Conservation (phyloP, 2,888 invertebrate species). For the Acrobasis repandana region DNA sequence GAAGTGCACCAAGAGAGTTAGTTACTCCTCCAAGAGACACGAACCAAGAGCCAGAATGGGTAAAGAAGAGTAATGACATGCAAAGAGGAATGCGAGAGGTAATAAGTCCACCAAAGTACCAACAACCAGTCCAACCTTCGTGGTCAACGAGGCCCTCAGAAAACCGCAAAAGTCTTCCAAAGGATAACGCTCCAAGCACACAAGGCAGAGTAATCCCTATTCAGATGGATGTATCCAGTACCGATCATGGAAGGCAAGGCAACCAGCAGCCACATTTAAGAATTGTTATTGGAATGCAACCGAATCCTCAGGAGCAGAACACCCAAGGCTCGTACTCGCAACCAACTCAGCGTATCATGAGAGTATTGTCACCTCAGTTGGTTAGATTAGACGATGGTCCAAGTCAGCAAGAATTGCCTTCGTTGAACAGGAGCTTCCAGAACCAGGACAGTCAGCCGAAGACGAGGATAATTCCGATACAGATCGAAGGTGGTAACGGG, state of each 20-base stretch:
- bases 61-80: slow-evolving; percentile 70
- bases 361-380: slow-evolving; percentile 77
- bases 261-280: slow-evolving; percentile 67
- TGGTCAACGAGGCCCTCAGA: slow-evolving; percentile 77
- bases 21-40: slow-evolving; percentile 68
- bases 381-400: slow-evolving; percentile 72
- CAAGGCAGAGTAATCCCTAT: slow-evolving; percentile 85
- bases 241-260: slow-evolving; percentile 56
- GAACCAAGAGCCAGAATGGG: slow-evolving; percentile 74
- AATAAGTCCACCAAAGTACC: slow-evolving; percentile 71
- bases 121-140: slow-evolving; percentile 66
- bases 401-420: slow-evolving; percentile 64
- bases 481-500: slow-evolving; percentile 76
- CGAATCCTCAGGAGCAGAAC: slow-evolving; percentile 50
- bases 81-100: slow-evolving; percentile 67
- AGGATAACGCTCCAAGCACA: slow-evolving; percentile 55
- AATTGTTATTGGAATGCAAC: slow-evolving; percentile 75
- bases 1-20: slow-evolving; percentile 64
- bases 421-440: slow-evolving; percentile 61
- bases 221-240: slow-evolving; percentile 83
- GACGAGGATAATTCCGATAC: slow-evolving; percentile 84
- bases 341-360: slow-evolving; percentile 79
- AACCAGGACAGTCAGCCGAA: slow-evolving; percentile 68
- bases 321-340: slow-evolving; percentile 63
- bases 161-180: slow-evolving; percentile 71